Evolutionary conservation across 2,888 invertebrate species (phyloP).

Genomic region (Caenorhabditis japonica): DNA sequence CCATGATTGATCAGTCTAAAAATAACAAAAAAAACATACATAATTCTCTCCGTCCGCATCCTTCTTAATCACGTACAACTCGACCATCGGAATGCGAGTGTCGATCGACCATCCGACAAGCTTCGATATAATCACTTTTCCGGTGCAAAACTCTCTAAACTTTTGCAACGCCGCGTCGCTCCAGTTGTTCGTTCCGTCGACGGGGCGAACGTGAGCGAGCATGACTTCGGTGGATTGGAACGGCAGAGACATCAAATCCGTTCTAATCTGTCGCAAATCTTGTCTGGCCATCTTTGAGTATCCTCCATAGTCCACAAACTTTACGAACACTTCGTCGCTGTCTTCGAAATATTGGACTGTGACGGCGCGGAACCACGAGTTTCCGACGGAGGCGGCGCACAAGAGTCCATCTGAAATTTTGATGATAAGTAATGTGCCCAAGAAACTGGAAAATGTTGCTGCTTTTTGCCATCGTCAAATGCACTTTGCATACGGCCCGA

Average conservation of each 20-base stretch:
- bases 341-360: slow-evolving; percentile 83
- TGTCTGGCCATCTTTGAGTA: slow-evolving; percentile 86
- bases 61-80: slow-evolving; percentile 59
- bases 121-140: slow-evolving; percentile 70
- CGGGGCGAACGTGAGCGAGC: slow-evolving; percentile 89
- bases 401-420: slow-evolving; percentile 85
- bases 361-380: slow-evolving; percentile 91
- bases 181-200: slow-evolving; percentile 79
- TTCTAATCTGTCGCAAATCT: slow-evolving; percentile 89
- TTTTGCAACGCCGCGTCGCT: slow-evolving; percentile 65
- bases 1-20: background rate
- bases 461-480: no score
- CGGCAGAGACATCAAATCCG: slow-evolving; percentile 92
- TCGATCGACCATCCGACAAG: slow-evolving; percentile 71
- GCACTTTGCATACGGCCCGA: no score
- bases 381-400: slow-evolving; percentile 88
- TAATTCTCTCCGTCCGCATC: slow-evolving; percentile 40
- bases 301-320: slow-evolving; percentile 95
- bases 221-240: slow-evolving; percentile 97
- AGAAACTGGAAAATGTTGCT: no score
- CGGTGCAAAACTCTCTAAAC: slow-evolving; percentile 65
- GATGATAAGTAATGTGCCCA: background rate
- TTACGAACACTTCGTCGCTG: slow-evolving; percentile 84
- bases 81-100: slow-evolving; percentile 74
- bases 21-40: slow-evolving; percentile 8